Base-by-base conservation (phyloP, 2,888 invertebrate genomes). In the Danaus chrysippus region DNA sequence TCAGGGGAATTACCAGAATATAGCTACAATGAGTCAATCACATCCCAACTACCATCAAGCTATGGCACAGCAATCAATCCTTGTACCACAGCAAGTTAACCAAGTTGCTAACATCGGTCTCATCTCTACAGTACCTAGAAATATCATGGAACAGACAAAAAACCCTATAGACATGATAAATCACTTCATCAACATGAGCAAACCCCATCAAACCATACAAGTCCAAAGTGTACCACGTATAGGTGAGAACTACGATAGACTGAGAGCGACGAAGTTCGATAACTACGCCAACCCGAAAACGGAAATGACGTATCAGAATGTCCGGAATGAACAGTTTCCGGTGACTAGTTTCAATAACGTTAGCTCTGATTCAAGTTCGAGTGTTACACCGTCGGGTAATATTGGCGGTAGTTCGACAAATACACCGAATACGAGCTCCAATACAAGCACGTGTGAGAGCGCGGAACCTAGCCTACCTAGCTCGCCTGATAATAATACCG, bases 381-480 rank as follows among this genome's bases (percentile, higher is more conserved):
- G 93, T 58, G 92, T 93, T 65, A 94, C 93, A 0, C 84, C 87
- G 0, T 86, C 88, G 0, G 92, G 92, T 0, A 91, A 91, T n/a
- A 78, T 90, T 0, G 92, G 92, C 0, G 92, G 91, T 10, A 94
- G 94, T 68, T 94, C 94, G 0, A 93, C 93, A 0, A 93, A 93
- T 0, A 94, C 94, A 0, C 94, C 95, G 0, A 94, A 95, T 17
- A 93, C 93, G 0, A 94, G 94, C 59, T 94, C 94, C 0, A 92
- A 94, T 66, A 93, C 94, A 0, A 95, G 94, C 73, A 94, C 94
- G 23, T 94, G 95, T 17, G 90, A 88, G 52, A 94, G 94, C 75
- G 94, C 94, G 8, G 94, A 95, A 42, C 94, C 95, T 0, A 94
- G 94, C 68, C 93, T 95, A 61, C 96, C 96, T 0, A 93, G 94